A percentile compares a stretch with the other conserved stretches of the same genome.
phyloP scores from a whole-genome alignment of 2,888 invertebrate species.

The Torymus tubicola region DNA sequence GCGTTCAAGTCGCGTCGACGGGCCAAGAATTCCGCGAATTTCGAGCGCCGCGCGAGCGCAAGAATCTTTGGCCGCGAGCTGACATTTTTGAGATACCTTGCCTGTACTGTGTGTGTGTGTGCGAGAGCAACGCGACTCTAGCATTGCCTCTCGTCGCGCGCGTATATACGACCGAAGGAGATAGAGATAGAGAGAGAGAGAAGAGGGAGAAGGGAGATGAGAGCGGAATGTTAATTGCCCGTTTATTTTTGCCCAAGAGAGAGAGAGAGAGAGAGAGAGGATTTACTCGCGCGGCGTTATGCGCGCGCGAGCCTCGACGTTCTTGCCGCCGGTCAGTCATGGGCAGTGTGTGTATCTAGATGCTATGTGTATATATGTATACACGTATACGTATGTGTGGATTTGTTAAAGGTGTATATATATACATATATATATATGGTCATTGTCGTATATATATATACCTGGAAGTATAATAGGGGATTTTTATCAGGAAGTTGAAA shows the following conservation, averaged over 20 bases:
- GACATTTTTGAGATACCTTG: slow-evolving; percentile 67
- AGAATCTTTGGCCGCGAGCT: slow-evolving; percentile 68
- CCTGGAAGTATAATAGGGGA: too few relatives aligned
- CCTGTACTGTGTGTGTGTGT: too few relatives aligned
- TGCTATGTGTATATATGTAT: neutral
- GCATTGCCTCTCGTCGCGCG: slow-evolving; percentile 43
- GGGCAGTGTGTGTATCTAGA: slow-evolving; percentile 9
- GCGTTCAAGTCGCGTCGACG: slow-evolving; percentile 1
- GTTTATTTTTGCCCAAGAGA: neutral
- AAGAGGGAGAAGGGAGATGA: neutral
- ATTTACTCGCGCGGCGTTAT: slow-evolving; percentile 62
- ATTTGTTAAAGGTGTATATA: too few relatives aligned
- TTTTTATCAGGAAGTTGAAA: too few relatives aligned
- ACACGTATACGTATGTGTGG: too few relatives aligned
- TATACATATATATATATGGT: too few relatives aligned
- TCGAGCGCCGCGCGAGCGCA: slow-evolving; percentile 55
- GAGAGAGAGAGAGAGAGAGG: slow-evolving; percentile 34
- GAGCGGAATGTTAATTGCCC: too few relatives aligned
- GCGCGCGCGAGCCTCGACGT: slow-evolving; percentile 4
- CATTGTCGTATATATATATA: too few relatives aligned
- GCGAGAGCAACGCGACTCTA: too few relatives aligned
- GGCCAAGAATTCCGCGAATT: slow-evolving; percentile 68
- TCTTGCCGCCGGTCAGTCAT: slow-evolving; percentile 45
- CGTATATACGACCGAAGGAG: too few relatives aligned
- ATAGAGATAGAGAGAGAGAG: slow-evolving; percentile 32